phyloP scores from a whole-genome alignment of 2,888 invertebrate species.

The Palloptera scutellata region DNA sequence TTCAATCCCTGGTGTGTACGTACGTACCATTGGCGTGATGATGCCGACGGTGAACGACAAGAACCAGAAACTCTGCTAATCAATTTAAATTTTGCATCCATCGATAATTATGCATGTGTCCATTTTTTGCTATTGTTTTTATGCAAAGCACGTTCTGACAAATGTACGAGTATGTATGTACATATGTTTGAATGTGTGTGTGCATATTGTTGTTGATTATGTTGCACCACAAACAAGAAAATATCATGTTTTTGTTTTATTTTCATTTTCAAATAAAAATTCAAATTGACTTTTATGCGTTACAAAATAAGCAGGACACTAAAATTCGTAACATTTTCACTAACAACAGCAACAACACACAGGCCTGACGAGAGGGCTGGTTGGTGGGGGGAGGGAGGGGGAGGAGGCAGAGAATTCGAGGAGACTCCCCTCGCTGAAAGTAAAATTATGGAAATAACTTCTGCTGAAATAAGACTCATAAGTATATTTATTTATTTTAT shows the following conservation, averaged over 20 bases:
- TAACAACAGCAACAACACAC: slow-evolving; percentile 15
- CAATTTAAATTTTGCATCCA: slow-evolving; percentile 25
- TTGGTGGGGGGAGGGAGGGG: too few relatives aligned
- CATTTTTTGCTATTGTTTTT: not conserved
- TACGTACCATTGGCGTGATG: not conserved
- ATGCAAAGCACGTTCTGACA: slow-evolving; percentile 26
- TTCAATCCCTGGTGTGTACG: not conserved
- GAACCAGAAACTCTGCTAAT: slow-evolving; percentile 18
- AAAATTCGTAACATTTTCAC: slow-evolving; percentile 4
- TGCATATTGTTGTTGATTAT: slow-evolving; percentile 16
- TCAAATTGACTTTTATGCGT: too few relatives aligned
- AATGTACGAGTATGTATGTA: not conserved
- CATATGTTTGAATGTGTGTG: not conserved
- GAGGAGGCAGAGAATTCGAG: too few relatives aligned
- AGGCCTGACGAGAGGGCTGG: too few relatives aligned
- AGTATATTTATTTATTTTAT: too few relatives aligned
- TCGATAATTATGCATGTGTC: slow-evolving; percentile 14
- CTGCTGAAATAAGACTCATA: too few relatives aligned
- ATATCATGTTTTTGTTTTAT: too few relatives aligned
- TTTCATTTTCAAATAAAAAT: too few relatives aligned
- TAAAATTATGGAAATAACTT: too few relatives aligned
- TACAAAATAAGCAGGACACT: not conserved
- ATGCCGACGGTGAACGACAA: not conserved
- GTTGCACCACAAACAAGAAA: slow-evolving; percentile 5
- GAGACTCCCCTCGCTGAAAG: too few relatives aligned